Conservation (phyloP, 1,140 invertebrate species). For the Brachystomella parvula region DNA sequence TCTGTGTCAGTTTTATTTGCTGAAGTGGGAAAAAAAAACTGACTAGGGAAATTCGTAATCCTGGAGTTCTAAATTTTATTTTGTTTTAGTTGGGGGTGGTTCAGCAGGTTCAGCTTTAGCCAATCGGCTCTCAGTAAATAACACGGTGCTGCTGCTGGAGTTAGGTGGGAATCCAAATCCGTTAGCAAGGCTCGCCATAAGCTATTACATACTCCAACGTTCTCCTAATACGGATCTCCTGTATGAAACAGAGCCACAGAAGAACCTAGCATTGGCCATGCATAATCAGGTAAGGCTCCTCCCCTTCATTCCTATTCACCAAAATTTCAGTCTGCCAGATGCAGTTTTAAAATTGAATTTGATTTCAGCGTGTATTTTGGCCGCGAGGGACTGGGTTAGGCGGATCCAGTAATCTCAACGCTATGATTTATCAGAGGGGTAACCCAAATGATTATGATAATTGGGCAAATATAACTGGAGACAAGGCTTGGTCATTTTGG, state of each 20-base stretch:
- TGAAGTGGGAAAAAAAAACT: too few relatives aligned
- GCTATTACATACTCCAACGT: background rate
- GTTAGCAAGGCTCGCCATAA: background rate
- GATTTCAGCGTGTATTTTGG: slow-evolving; percentile 5
- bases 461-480: too few relatives aligned
- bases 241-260: slow-evolving; percentile 16
- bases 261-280: background rate
- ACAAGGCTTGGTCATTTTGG: slow-evolving; percentile 15
- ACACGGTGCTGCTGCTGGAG: slow-evolving; percentile 7
- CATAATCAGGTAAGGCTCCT: slow-evolving; percentile 1
- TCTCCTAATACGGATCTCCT: background rate
- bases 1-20: too few relatives aligned
- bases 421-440: slow-evolving; percentile 21
- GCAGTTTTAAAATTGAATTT: background rate
- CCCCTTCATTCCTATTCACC: too few relatives aligned
- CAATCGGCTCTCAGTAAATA: background rate
- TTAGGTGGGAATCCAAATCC: background rate
- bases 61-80: too few relatives aligned
- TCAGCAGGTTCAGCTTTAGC: slow-evolving; percentile 2
- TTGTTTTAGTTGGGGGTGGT: slow-evolving; percentile 15
- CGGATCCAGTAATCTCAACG: slow-evolving; percentile 13
- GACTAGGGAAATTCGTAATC: too few relatives aligned
- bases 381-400: slow-evolving; percentile 13
- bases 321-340: too few relatives aligned
- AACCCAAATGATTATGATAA: slow-evolving; percentile 25